A percentile compares a stretch with the other conserved stretches of the same genome.
These are phyloP conservation scores for Acronicta leporina DNA, from an alignment of 2,888 invertebrate species.

Conservation along the genomic window DNA sequence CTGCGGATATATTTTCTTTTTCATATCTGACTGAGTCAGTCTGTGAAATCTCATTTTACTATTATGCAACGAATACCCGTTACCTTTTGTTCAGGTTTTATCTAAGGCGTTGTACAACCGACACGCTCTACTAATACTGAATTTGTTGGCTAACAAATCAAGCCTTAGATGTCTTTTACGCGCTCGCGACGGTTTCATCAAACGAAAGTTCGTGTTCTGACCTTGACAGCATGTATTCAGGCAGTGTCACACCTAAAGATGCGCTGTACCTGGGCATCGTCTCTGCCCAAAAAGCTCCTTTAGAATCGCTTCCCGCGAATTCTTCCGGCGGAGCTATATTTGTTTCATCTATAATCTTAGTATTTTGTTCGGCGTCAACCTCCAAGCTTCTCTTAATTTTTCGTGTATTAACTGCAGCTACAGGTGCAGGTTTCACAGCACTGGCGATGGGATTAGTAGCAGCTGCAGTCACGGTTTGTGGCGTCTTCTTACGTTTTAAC, in stretches of 20 bases:
- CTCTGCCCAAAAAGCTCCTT: slow-evolving; percentile 91
- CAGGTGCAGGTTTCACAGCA: slow-evolving; percentile 55
- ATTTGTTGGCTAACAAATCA: slow-evolving; percentile 76
- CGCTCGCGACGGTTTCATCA: slow-evolving; percentile 88
- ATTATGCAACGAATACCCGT: slow-evolving; percentile 81
- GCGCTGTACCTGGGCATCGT: slow-evolving; percentile 91
- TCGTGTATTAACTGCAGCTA: slow-evolving; percentile 47
- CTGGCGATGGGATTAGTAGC: slow-evolving; percentile 67
- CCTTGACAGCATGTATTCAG: slow-evolving; percentile 91
- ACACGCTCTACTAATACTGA: slow-evolving; percentile 83
- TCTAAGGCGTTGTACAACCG: slow-evolving; percentile 78
- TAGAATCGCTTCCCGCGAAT: slow-evolving; percentile 87
- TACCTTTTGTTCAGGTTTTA: slow-evolving; percentile 76
- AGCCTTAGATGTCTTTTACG: slow-evolving; percentile 71
- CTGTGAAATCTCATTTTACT: slow-evolving; percentile 77
- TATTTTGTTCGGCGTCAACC: slow-evolving; percentile 71
- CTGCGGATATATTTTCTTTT: slow-evolving; percentile 63
- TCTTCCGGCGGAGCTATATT: slow-evolving; percentile 85
- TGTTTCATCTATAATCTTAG: slow-evolving; percentile 74
- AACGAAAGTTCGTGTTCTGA: slow-evolving; percentile 92
- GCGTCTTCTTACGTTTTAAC: slow-evolving; percentile 80
- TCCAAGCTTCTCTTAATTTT: slow-evolving; percentile 79
- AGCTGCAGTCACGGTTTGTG: slow-evolving; percentile 65
- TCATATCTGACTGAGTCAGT: slow-evolving; percentile 61
- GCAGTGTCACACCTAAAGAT: slow-evolving; percentile 90